Evolutionary conservation across 2,888 invertebrate species (phyloP), one percentile per base, ranked within the genome.

Genomic region (Heterodera filipjevi): DNA sequence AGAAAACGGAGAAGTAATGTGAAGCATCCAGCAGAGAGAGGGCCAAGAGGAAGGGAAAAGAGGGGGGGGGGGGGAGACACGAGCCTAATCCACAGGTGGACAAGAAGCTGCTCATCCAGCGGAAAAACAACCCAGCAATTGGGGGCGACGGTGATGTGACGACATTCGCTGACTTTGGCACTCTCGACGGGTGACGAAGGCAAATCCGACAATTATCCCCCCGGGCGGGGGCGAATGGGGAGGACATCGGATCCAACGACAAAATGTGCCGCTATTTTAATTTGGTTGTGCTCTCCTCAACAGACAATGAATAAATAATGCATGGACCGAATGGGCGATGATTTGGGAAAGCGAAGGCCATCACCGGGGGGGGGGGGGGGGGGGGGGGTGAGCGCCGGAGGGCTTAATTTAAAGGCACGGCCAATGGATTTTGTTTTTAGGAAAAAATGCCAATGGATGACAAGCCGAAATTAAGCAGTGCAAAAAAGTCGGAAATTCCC

Each of bases 121-220:
- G 59, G 53, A 59, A 59, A 22, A 59, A 59, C 27, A 59, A 59
- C 59, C 59, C 59, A 27, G 59, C 59, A 59, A 59, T 59, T 59
- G 59, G 59, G 59, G 59, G 27, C 59, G 59, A 59, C 19, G 12
- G 16, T 12, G 39, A 39, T 53, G 59, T 59, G 59, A 59, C 59
- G 59, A 59, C 59, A 59, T 59, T n/a, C n/a, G 59, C 59, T 59
- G 59, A 59, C 59, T 59, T 59, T 59, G 59, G 59, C 59, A 59
- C 59, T 59, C 59, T 59, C 59, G 59, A 59, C 27, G 59, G 19
- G 49, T 39, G 59, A n/a, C 22, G 27, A 27, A 27, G 59, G 59
- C 59, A 59, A 59, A 59, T 59, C 59, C 59, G 59, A 59, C 59
- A 27, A 59, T 59, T 59, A 59, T 59, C 59, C 59, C 27, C 59